These are phyloP conservation scores for Ellobium chinense DNA, from an alignment of 2,888 invertebrate genomes.

Conservation along the genomic window DNA sequence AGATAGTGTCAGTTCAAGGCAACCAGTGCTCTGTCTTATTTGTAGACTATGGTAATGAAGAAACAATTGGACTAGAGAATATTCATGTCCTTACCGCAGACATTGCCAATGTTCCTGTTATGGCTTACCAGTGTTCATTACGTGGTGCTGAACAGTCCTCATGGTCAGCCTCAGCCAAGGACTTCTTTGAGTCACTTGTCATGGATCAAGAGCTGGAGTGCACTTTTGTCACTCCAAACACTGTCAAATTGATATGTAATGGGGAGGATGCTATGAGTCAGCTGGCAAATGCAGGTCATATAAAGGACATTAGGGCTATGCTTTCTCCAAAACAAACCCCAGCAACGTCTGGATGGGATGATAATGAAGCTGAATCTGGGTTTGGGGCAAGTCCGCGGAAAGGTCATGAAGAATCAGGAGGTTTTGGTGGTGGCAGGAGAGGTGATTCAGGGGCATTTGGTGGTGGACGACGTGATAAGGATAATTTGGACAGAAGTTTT, in stretches of 20 bases:
- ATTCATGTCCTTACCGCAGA: slow-evolving; percentile 42
- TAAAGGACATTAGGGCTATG: background rate
- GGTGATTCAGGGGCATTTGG: background rate
- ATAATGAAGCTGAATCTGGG: background rate
- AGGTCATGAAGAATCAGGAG: background rate
- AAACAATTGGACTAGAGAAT: slow-evolving; percentile 56
- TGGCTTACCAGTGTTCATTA: slow-evolving; percentile 54
- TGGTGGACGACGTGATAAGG: background rate
- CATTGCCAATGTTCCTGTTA: slow-evolving; percentile 50
- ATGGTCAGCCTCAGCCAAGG: slow-evolving; percentile 59
- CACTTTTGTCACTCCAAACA: slow-evolving; percentile 49
- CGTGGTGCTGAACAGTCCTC: slow-evolving; percentile 42
- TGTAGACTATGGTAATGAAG: slow-evolving; percentile 83
- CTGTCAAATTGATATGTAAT: slow-evolving; percentile 53
- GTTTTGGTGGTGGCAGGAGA: background rate
- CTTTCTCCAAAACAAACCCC: background rate
- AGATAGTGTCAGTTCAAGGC: slow-evolving; percentile 80
- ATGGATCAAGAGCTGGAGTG: slow-evolving; percentile 60
- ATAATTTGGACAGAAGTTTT: background rate
- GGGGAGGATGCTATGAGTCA: slow-evolving; percentile 51
- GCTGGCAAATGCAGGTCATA: slow-evolving; percentile 18
- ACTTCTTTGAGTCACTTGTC: slow-evolving; percentile 56
- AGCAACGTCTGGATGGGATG: background rate
- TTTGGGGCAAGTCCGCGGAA: background rate
- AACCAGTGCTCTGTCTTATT: slow-evolving; percentile 81